phyloP scores from a whole-genome alignment of 2,888 invertebrate species.

The Achlya flavicornis region DNA sequence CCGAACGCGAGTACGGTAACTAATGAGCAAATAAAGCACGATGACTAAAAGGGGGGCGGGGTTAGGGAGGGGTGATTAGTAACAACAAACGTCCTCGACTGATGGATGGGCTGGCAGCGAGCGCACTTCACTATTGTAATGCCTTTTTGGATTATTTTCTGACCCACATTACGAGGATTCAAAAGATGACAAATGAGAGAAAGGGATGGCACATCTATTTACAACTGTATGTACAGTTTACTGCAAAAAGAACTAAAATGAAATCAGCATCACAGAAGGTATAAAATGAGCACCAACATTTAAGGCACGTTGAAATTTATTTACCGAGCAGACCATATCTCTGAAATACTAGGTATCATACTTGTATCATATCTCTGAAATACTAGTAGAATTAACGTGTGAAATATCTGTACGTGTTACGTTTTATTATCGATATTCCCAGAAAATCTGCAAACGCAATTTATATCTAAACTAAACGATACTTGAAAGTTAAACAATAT shows the following conservation, averaged over 20 bases:
- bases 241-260: neutral
- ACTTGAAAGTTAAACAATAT: neutral
- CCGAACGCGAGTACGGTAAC: slow-evolving; percentile 14
- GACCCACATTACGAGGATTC: slow-evolving; percentile 4
- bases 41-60: slow-evolving; percentile 11
- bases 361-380: no score
- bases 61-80: slow-evolving; percentile 15
- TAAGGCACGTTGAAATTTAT: no score
- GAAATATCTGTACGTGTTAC: no score
- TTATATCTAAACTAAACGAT: neutral
- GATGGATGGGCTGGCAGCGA: slow-evolving; percentile 14
- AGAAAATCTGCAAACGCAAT: neutral
- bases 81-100: slow-evolving; percentile 9
- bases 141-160: slow-evolving; percentile 5
- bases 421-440: no score
- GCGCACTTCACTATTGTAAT: slow-evolving; percentile 3
- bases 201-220: neutral
- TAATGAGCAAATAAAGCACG: slow-evolving; percentile 26
- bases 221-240: neutral
- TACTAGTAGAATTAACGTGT: no score
- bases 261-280: no score
- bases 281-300: no score
- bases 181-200: neutral
- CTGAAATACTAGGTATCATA: no score
- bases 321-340: no score